phyloP scores from a whole-genome alignment of 2,797 vertebrate genomes.

The Dallia pectoralis region DNA sequence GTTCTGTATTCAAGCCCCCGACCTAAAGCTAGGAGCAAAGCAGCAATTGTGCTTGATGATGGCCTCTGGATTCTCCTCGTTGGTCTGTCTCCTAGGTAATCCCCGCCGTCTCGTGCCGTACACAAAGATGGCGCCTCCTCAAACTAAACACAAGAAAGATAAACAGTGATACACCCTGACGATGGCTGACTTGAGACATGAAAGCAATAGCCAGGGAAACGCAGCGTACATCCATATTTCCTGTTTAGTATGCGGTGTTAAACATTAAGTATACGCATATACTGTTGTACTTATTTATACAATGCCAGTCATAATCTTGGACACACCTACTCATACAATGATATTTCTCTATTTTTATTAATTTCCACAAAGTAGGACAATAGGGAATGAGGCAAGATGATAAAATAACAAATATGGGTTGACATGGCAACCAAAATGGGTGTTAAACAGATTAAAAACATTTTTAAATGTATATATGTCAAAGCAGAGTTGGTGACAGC shows the following conservation, averaged over 20 bases:
- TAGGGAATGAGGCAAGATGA: too few relatives aligned
- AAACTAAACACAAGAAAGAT: neutral
- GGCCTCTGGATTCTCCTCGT: constrained; percentile 44
- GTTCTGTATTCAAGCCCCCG: neutral
- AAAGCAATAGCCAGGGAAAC: neutral
- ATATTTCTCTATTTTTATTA: too few relatives aligned
- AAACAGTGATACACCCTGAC: neutral
- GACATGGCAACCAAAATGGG: too few relatives aligned
- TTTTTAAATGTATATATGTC: too few relatives aligned
- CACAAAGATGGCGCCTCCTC: neutral
- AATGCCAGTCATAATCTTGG: too few relatives aligned
- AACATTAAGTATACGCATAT: neutral
- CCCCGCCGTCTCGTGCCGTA: constrained; percentile 28
- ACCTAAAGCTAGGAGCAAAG: constrained; percentile 37
- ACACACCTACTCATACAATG: too few relatives aligned
- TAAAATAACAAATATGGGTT: too few relatives aligned
- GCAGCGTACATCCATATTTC: neutral
- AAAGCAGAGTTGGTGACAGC: too few relatives aligned
- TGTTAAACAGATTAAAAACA: too few relatives aligned
- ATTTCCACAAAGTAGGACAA: too few relatives aligned
- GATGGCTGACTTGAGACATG: neutral
- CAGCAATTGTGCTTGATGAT: constrained; percentile 55
- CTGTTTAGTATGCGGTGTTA: neutral
- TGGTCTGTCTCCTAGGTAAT: constrained; percentile 69
- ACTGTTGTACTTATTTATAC: too few relatives aligned